Conservation (phyloP, 2,797 vertebrate genomes). For the Vireo griseus region DNA sequence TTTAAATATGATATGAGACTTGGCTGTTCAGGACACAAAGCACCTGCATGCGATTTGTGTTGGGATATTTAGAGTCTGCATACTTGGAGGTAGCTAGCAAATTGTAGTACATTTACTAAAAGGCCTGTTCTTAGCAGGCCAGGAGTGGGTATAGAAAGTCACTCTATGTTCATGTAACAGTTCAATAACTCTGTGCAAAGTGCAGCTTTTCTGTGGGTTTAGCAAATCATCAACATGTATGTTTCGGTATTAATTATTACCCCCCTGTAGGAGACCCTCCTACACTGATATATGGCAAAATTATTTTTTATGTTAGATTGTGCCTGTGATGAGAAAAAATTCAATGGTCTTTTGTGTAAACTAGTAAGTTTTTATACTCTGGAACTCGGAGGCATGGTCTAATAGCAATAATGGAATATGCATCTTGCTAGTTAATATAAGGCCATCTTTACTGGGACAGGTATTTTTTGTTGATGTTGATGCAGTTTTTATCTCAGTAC, state of each 20-base stretch:
- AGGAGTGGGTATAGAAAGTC: neutral
- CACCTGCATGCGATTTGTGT: neutral
- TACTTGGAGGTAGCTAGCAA: neutral
- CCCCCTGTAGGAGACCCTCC: neutral
- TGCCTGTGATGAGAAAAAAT: slow-evolving; percentile 70
- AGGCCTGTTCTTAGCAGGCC: neutral
- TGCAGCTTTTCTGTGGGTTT: slow-evolving; percentile 41
- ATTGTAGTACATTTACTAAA: neutral
- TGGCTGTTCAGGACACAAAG: slow-evolving; percentile 12
- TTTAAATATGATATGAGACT: neutral
- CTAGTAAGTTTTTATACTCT: slow-evolving; percentile 65
- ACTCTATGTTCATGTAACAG: neutral
- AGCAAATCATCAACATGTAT: slow-evolving; percentile 15
- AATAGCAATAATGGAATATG: slow-evolving; percentile 69
- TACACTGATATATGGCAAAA: slow-evolving; percentile 42
- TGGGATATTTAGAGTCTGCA: neutral
- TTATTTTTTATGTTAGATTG: slow-evolving; percentile 72
- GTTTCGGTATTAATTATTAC: neutral
- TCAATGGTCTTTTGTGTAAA: slow-evolving; percentile 61
- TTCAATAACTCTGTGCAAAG: slow-evolving; percentile 20
- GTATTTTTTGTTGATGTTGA: slow-evolving; percentile 60
- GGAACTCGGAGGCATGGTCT: slow-evolving; percentile 70
- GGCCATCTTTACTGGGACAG: slow-evolving; percentile 53
- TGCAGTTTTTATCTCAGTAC: slow-evolving; percentile 61
- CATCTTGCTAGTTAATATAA: slow-evolving; percentile 58